Conservation (phyloP, 2,113 vertebrate species). For the Aix galericulata region DNA sequence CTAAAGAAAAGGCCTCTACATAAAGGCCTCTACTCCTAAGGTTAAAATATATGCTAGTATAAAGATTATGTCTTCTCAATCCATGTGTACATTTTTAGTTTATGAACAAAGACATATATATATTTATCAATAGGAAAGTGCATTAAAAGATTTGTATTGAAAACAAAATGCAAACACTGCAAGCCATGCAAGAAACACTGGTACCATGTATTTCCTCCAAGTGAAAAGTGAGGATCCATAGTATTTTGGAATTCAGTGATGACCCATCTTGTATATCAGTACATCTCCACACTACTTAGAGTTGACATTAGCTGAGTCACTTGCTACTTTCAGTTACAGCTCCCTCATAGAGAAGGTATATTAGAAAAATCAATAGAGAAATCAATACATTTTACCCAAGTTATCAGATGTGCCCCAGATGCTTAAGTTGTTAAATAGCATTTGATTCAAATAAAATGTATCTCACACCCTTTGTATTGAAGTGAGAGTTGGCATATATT, state of each 20-base stretch:
- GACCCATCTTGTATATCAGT: neutral
- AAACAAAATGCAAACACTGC: neutral
- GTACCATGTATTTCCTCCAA: neutral
- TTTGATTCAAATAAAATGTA: slow-evolving; percentile 59
- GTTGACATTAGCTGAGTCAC: neutral
- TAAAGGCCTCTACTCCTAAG: neutral
- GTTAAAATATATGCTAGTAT: neutral
- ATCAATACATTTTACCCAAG: slow-evolving; percentile 66
- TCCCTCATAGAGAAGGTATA: slow-evolving; percentile 22
- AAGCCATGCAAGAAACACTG: neutral
- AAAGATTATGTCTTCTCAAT: neutral
- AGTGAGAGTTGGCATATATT: neutral
- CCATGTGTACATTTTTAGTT: neutral
- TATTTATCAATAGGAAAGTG: neutral
- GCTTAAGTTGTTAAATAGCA: slow-evolving; percentile 66
- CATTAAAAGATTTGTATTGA: neutral
- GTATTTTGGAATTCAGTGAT: neutral
- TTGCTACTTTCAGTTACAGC: slow-evolving; percentile 29
- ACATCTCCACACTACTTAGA: neutral
- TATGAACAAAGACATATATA: neutral
- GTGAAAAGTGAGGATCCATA: neutral
- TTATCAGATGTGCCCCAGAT: slow-evolving; percentile 66
- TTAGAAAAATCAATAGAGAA: slow-evolving; percentile 71
- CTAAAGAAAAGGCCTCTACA: neutral
- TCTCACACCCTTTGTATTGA: slow-evolving; percentile 54